Evolutionary conservation across 2,797 vertebrate species (phyloP), one percentile per base, ranked within the genome.

Genomic region (Gambusia yucatana): DNA sequence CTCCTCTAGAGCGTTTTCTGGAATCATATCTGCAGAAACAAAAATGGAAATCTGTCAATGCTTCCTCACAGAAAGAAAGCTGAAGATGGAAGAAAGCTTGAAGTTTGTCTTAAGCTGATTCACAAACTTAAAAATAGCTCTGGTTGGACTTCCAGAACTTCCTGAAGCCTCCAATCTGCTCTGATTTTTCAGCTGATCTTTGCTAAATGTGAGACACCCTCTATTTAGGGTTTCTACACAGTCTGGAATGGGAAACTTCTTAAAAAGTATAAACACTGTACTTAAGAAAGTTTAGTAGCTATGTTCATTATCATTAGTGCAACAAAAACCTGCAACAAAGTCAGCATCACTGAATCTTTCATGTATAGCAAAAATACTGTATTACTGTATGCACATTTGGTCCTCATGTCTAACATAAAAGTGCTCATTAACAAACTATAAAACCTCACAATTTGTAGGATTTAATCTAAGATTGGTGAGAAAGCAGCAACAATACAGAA

Each of bases 1-100:
- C 93, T 99, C 98, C 89, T 99, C 98, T 85, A 99, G 95, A 88
- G 98, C 98, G 7, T 99, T 99, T 95, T 99, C 98, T 85, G 98
- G 97, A 92, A 99, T 99, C 97, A 98, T 97, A 88, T 99, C 98
- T 99, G 82, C 59, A 87, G 11, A 1, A 6, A 46, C 52, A 78
- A 70, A 8, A 86, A 4, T 2, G 13, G 9, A 41, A 39, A n/a
- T 30, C 33, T 1, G 25, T 55, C 9, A 0, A 8, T 7, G 11
- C 3, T 61, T 20, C 33, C n/a, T 75, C 39, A 61, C 4, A 6
- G 39, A 47, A 52, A 52, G 48, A 50, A 50, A 50, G 48, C 57
- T 33, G 57, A 16, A 30, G 55, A 30, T 61, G 13, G 57, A 30
- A 30, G 13, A 14, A 61, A 6, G 30, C 6, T 36, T 20, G 14